Conservation (phyloP, 2,888 invertebrate genomes). For the Sminthurides aquaticus region DNA sequence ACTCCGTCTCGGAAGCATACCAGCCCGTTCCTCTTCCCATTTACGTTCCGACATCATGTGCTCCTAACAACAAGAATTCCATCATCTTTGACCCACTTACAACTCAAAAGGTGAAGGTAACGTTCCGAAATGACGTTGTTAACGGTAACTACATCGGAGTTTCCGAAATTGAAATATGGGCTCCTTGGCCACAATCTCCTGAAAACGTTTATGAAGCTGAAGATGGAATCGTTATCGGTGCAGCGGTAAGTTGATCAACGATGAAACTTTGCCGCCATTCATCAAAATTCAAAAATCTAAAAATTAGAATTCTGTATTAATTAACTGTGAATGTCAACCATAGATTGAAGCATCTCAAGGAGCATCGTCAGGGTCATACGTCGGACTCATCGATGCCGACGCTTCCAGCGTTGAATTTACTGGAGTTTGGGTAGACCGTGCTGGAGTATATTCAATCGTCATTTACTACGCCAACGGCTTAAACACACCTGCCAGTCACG, state of each 20-base stretch:
- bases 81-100: constrained; percentile 31
- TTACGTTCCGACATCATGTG: constrained; percentile 24
- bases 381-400: constrained; percentile 23
- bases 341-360: constrained; percentile 21
- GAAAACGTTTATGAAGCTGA: constrained; percentile 35
- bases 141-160: constrained; percentile 36
- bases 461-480: constrained; percentile 28
- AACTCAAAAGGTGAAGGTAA: constrained; percentile 29
- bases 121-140: constrained; percentile 28
- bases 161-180: constrained; percentile 40
- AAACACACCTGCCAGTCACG: constrained; percentile 17
- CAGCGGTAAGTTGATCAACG: background rate
- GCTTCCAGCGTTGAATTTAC: constrained; percentile 32
- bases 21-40: constrained; percentile 21
- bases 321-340: too few relatives aligned
- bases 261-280: too few relatives aligned
- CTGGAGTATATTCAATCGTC: constrained; percentile 26
- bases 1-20: constrained; percentile 20
- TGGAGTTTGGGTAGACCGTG: constrained; percentile 36
- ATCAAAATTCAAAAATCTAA: too few relatives aligned
- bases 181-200: constrained; percentile 35
- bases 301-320: too few relatives aligned
- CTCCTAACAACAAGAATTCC: constrained; percentile 32
- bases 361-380: constrained; percentile 34
- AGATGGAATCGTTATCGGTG: constrained; percentile 31